Evolutionary conservation across 2,888 invertebrate genomes (phyloP).

Genomic region (Arctia plantaginis): DNA sequence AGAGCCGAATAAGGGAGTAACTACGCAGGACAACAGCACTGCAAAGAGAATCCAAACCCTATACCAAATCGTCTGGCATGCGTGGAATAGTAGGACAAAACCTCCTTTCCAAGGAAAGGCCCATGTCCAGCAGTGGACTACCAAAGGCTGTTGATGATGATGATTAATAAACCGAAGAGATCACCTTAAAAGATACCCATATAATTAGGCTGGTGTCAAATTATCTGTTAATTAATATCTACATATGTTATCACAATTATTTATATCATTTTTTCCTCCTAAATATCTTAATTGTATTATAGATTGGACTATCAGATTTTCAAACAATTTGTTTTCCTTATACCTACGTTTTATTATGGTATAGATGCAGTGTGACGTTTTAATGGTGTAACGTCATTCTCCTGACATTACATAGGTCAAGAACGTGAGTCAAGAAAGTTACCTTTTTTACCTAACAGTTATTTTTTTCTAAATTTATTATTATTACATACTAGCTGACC

Average conservation of each 20-base stretch:
- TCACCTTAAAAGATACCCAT: too few species aligned
- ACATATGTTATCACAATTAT: background rate
- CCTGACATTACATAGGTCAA: background rate
- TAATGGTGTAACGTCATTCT: background rate
- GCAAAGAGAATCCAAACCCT: too few species aligned
- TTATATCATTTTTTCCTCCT: background rate
- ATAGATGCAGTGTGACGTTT: background rate
- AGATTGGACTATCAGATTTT: background rate
- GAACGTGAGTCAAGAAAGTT: background rate
- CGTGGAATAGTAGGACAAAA: too few species aligned
- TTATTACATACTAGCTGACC: too few species aligned
- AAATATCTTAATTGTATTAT: background rate
- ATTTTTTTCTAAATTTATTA: background rate
- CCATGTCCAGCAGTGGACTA: too few species aligned
- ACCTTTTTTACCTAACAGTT: background rate
- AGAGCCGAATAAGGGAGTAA: too few species aligned
- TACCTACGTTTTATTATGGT: background rate
- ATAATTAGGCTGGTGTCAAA: background rate
- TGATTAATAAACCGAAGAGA: too few species aligned
- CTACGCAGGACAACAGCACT: too few species aligned
- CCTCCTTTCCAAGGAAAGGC: too few species aligned
- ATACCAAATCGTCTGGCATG: too few species aligned
- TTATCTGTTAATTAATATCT: background rate
- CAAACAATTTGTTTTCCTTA: constrained; percentile 1
- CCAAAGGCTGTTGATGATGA: too few species aligned